Conservation (phyloP, 2,113 vertebrate genomes). For the Nannobrachium achirus region DNA sequence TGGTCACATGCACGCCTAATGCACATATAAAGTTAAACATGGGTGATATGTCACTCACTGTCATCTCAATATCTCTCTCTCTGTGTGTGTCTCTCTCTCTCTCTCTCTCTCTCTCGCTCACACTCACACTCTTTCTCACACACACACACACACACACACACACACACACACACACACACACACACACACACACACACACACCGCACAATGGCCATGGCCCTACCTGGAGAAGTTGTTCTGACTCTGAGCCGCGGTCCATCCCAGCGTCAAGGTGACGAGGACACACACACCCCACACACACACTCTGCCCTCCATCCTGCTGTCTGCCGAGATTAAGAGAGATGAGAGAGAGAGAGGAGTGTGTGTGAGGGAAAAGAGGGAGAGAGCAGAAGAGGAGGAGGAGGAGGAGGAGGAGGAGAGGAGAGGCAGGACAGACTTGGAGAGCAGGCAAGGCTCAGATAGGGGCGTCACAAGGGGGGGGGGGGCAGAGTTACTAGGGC, state of each 20-base stretch:
- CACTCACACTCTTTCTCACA: slow-evolving; percentile 37
- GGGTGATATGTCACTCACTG: too few relatives aligned
- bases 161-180: slow-evolving; percentile 4
- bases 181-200: slow-evolving; percentile 2
- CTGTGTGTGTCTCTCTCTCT: slow-evolving; percentile 42
- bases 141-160: slow-evolving; percentile 4
- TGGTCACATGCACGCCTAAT: too few relatives aligned
- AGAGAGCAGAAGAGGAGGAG: slow-evolving; percentile 13
- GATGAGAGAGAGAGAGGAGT: slow-evolving; percentile 43
- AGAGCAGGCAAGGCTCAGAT: neutral
- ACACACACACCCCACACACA: slow-evolving; percentile 52
- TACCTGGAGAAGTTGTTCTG: slow-evolving; percentile 76
- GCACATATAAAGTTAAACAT: too few relatives aligned
- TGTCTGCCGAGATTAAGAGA: slow-evolving; percentile 36
- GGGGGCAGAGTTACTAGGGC: too few relatives aligned
- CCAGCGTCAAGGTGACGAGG: slow-evolving; percentile 59
- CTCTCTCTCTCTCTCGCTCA: too few relatives aligned
- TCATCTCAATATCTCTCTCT: neutral
- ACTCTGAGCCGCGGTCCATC: slow-evolving; percentile 73
- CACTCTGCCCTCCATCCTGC: slow-evolving; percentile 70
- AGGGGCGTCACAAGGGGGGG: too few relatives aligned
- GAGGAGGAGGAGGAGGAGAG: slow-evolving; percentile 17
- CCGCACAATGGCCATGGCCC: neutral
- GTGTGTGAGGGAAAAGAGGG: slow-evolving; percentile 36
- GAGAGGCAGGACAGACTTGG: neutral